phyloP scores from a whole-genome alignment of 2,888 invertebrate species.

The Erebia epiphron region DNA sequence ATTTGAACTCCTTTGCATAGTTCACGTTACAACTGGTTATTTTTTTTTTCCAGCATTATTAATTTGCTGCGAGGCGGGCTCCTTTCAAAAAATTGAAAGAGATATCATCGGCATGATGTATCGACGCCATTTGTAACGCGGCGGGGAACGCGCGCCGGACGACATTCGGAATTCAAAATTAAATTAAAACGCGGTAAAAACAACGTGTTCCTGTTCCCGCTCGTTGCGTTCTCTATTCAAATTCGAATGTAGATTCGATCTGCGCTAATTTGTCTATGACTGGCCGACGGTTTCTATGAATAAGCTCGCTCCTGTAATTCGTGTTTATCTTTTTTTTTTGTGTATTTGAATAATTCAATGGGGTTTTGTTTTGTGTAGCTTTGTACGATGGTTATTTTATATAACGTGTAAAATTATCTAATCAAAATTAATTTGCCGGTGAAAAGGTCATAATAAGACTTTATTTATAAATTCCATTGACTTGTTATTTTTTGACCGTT shows the following conservation, averaged over 20 bases:
- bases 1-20: slow-evolving; percentile 56
- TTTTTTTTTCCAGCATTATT: slow-evolving; percentile 65
- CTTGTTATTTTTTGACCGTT: slow-evolving; percentile 14
- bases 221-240: slow-evolving; percentile 55
- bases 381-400: not conserved
- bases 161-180: slow-evolving; percentile 78
- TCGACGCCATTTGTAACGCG: slow-evolving; percentile 78
- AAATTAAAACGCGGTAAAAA: slow-evolving; percentile 81
- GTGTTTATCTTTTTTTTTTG: slow-evolving; percentile 18
- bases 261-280: slow-evolving; percentile 80
- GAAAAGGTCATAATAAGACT: not conserved
- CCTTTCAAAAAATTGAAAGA: slow-evolving; percentile 77
- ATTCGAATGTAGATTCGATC: slow-evolving; percentile 68
- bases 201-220: slow-evolving; percentile 77
- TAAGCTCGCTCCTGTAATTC: slow-evolving; percentile 25
- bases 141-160: slow-evolving; percentile 68
- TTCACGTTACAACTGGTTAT: slow-evolving; percentile 59
- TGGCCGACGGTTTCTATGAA: slow-evolving; percentile 32
- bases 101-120: slow-evolving; percentile 81
- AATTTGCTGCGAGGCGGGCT: slow-evolving; percentile 69
- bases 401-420: not conserved
- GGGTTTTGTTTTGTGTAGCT: not conserved
- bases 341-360: not conserved
- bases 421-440: not conserved
- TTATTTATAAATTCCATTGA: not conserved